Conservation (phyloP, 2,113 vertebrate species). For the Phaetusa simplex region DNA sequence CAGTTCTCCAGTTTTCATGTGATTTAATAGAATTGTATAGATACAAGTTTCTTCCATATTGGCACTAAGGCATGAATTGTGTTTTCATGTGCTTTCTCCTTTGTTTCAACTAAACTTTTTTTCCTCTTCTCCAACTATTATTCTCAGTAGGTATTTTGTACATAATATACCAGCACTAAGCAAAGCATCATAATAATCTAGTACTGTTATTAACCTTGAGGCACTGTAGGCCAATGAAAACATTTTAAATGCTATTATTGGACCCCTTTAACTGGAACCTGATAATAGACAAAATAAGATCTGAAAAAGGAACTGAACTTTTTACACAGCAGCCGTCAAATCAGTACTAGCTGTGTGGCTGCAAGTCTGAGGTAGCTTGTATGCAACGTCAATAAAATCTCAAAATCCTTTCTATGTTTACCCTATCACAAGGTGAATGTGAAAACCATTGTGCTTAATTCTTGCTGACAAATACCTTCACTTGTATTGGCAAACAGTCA, state of each 20-base stretch:
- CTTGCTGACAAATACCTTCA: constrained; percentile 62
- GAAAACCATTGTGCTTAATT: constrained; percentile 53
- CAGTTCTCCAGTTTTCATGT: neutral
- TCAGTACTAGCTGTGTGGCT: neutral
- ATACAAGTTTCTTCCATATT: neutral
- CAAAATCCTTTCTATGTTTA: constrained; percentile 15
- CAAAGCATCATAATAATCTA: neutral
- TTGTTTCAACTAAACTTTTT: neutral
- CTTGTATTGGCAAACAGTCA: constrained; percentile 61
- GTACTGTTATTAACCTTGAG: neutral
- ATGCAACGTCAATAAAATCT: neutral
- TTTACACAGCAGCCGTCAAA: neutral
- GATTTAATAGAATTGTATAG: neutral
- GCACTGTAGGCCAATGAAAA: neutral
- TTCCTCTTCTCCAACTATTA: neutral
- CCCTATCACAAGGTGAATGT: constrained; percentile 41
- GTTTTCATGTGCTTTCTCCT: neutral
- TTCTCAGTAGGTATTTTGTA: neutral
- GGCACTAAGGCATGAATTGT: neutral
- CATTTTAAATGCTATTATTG: neutral
- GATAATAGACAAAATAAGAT: neutral
- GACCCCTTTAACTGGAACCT: neutral
- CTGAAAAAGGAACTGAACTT: neutral
- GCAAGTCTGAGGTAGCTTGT: neutral
- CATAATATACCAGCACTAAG: neutral